Evolutionary conservation across 2,113 vertebrate species (phyloP).

Genomic region (Gobiocypris rarus): DNA sequence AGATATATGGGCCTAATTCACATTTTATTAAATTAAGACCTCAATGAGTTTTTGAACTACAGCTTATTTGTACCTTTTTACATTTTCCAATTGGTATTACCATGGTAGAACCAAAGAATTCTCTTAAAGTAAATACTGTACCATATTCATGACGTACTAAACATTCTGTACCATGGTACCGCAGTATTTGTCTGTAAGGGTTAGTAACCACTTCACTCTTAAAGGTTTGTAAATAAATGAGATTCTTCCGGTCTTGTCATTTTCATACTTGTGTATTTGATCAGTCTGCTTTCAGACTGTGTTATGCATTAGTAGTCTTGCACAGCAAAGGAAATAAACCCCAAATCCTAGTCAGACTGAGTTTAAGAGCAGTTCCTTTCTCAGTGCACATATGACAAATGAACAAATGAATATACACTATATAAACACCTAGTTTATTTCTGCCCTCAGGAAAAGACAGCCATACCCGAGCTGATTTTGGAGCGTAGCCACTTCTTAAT

Average conservation of each 20-base stretch:
- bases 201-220: not conserved
- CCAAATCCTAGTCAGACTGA: not conserved
- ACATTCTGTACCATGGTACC: not conserved
- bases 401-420: not conserved
- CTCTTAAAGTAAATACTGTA: not conserved
- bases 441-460: not conserved
- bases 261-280: not conserved
- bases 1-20: not conserved
- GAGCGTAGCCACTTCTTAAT: constrained; percentile 98
- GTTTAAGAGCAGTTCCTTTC: not conserved
- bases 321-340: not conserved
- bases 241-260: not conserved
- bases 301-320: not conserved
- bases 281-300: not conserved
- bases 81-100: not conserved
- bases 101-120: not conserved
- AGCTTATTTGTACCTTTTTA: not conserved
- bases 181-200: not conserved
- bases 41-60: not conserved
- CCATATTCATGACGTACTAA: no score
- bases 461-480: constrained; percentile 94
- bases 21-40: not conserved
- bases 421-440: not conserved
- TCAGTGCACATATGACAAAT: not conserved
- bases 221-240: not conserved